Percentiles rank a stretch among this genome's conserved stretches.
These are phyloP conservation scores for Ceratina calcarata DNA, from an alignment of 1,140 invertebrate genomes.

Conservation along the genomic window DNA sequence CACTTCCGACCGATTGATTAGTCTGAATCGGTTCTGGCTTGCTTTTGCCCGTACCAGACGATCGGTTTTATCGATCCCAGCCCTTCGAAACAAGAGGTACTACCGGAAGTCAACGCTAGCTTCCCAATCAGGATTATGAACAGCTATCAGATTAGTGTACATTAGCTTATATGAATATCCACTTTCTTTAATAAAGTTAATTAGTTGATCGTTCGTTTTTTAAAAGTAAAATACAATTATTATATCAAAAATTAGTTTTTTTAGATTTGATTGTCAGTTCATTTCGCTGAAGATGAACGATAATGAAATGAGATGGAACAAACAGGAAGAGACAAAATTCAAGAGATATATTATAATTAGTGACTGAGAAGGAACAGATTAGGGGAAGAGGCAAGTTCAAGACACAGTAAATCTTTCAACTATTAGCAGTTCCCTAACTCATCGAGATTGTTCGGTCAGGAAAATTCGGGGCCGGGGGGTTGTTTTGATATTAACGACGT, in stretches of 20 bases:
- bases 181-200: no score
- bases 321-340: no score
- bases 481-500: conserved; percentile 8
- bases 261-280: no score
- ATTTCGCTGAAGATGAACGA: no score
- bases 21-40: conserved; percentile 50
- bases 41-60: conserved; percentile 7
- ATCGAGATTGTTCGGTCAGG: not conserved
- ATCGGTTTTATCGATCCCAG: conserved; percentile 46
- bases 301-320: no score
- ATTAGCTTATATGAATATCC: no score
- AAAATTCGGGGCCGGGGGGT: not conserved
- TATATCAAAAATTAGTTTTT: no score
- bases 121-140: not conserved
- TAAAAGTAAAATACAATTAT: no score
- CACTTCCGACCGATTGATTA: conserved; percentile 62
- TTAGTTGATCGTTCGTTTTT: no score
- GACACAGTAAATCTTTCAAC: not conserved
- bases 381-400: not conserved
- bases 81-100: not conserved
- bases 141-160: no score
- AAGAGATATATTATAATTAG: not conserved
- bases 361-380: not conserved
- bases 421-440: not conserved
- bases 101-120: not conserved